Evolutionary conservation across 2,797 vertebrate species (phyloP), one percentile per base, ranked within the genome.

Genomic region (Setipinna tenuifilis): DNA sequence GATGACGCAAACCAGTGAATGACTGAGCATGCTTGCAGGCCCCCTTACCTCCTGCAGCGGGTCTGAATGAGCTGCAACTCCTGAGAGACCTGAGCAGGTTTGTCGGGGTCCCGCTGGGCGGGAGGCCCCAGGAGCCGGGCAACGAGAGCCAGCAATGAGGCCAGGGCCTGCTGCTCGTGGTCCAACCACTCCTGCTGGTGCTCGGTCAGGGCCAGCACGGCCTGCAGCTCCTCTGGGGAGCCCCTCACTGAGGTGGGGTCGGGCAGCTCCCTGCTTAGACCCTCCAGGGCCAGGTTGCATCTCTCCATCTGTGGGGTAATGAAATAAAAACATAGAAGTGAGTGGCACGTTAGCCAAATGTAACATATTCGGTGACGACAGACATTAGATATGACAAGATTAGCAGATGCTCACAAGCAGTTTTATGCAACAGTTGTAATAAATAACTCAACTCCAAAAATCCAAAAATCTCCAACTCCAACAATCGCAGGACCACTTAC

Each of bases 211-310:
- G 90, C 91, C 0, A 96, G 92, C 17, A 96, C 89, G 87, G 94
- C 95, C 57, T 90, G 91, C n/a, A 97, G 95, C 0, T 97, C 95
- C 54, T 93, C 92, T 0, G 92, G 91, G 85, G 91, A 91, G 86
- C 94, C 93, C 35, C 90, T 94, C 81, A 94, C 88, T 88, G 92
- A 89, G 65, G 95, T 93, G 80, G 90, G 91, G 87, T 97, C 95
- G 21, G 94, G 94, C 19, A 96, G 91, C 11, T 96, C 96, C 50
- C 95, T 94, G 91, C 97, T 97, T 85, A 98, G 95, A 85, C 93
- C 94, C 87, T 96, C 95, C n/a, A 98, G 91, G 85, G 93, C 94
- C 87, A 96, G 96, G 89, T 95, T 93, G 93, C 97, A 96, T 90
- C 96, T 95, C 92, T 97, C 96, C 87, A 99, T 93, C 97, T 97